Evolutionary conservation across 1,140 invertebrate genomes (phyloP).

Genomic region (Bombus superbus): DNA sequence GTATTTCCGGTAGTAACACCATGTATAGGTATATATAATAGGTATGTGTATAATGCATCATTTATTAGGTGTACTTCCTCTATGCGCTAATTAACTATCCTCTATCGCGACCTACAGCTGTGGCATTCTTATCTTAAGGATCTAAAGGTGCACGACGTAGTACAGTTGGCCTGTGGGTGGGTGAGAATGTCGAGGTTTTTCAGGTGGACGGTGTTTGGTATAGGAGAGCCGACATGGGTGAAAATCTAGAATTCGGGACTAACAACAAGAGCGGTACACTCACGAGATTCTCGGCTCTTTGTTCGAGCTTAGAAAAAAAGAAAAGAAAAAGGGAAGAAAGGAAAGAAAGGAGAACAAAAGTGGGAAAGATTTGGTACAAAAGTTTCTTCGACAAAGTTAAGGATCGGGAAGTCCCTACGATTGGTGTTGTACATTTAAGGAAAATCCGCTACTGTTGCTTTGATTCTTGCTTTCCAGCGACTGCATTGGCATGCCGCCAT

Average conservation of each 20-base stretch:
- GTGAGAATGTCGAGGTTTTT: slow-evolving; percentile 22
- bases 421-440: slow-evolving; percentile 11
- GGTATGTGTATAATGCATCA: slow-evolving; percentile 61
- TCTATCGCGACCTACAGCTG: slow-evolving; percentile 48
- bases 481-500: slow-evolving; percentile 5
- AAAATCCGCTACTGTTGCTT: slow-evolving; percentile 33
- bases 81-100: slow-evolving; percentile 46
- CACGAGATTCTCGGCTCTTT: slow-evolving; percentile 10
- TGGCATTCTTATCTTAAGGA: slow-evolving; percentile 44
- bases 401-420: not conserved
- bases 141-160: slow-evolving; percentile 44
- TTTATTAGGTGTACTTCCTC: slow-evolving; percentile 54
- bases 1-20: slow-evolving; percentile 49
- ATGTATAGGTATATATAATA: slow-evolving; percentile 58
- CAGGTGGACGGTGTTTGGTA: slow-evolving; percentile 35
- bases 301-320: not conserved
- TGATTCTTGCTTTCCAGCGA: slow-evolving; percentile 26
- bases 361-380: not conserved
- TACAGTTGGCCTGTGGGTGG: slow-evolving; percentile 25
- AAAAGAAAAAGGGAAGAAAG: not conserved
- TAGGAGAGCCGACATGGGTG: not conserved
- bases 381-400: not conserved
- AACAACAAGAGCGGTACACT: slow-evolving; percentile 21
- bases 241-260: slow-evolving; percentile 10
- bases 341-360: not conserved